These are phyloP conservation scores for Myanophis thanlyinensis DNA, from an alignment of 2,113 vertebrate species.

Conservation along the genomic window DNA sequence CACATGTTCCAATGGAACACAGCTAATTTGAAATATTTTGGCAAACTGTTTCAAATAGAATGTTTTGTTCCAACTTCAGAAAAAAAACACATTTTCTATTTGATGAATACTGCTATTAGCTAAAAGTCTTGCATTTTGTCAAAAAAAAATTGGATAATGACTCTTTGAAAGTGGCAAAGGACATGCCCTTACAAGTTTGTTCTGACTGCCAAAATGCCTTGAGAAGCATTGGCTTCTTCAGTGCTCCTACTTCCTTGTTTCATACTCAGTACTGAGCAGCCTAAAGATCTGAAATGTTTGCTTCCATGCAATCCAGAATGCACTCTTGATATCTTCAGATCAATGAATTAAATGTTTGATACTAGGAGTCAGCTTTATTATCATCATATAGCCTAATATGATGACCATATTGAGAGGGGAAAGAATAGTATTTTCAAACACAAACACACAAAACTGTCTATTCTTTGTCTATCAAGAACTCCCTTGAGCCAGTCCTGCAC, in stretches of 20 bases:
- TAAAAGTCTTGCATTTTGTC: background rate
- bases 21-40: background rate
- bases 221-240: background rate
- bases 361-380: background rate
- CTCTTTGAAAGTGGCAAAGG: background rate
- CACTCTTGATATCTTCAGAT: background rate
- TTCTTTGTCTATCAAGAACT: background rate
- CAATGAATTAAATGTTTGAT: background rate
- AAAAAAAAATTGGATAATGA: background rate
- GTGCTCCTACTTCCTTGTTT: background rate
- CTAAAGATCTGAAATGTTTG: background rate
- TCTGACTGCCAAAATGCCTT: background rate
- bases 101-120: background rate
- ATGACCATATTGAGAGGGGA: background rate
- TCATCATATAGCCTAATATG: background rate
- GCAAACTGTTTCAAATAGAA: background rate
- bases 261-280: background rate
- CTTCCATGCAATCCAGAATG: background rate
- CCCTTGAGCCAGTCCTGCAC: background rate
- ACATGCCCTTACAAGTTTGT: background rate
- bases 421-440: background rate
- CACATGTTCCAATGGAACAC: background rate
- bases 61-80: background rate
- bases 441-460: no score
- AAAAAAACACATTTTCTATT: background rate